These are phyloP conservation scores for Danaus plexippus DNA, from an alignment of 1,140 invertebrate genomes.

Conservation along the genomic window DNA sequence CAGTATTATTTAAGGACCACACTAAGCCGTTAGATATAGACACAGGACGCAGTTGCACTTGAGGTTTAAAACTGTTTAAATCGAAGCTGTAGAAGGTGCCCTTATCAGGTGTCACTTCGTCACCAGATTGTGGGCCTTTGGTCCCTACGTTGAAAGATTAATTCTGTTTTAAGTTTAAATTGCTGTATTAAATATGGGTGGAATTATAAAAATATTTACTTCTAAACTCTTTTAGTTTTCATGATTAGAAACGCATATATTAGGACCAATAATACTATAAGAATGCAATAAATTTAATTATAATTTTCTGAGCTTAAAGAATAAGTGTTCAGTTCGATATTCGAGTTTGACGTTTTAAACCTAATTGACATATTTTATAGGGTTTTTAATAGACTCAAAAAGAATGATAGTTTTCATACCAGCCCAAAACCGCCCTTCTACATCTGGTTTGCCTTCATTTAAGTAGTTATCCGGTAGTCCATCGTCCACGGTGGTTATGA, in stretches of 20 bases:
- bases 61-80: conserved; percentile 28
- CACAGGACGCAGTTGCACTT: conserved; percentile 51
- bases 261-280: too few species aligned
- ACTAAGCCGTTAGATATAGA: conserved; percentile 81
- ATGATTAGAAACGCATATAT: too few species aligned
- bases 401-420: conserved; percentile 22
- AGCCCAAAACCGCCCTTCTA: conserved; percentile 44
- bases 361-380: too few species aligned
- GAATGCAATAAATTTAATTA: too few species aligned
- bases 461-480: conserved; percentile 50
- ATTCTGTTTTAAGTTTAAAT: background rate
- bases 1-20: conserved; percentile 78
- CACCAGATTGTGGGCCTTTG: conserved; percentile 45
- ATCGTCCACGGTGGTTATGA: conserved; percentile 38
- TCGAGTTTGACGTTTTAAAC: too few species aligned
- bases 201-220: too few species aligned
- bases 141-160: conserved; percentile 34
- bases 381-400: too few species aligned
- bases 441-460: conserved; percentile 49
- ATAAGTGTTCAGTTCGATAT: too few species aligned
- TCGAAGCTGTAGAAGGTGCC: conserved; percentile 45
- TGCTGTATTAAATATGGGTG: too few species aligned
- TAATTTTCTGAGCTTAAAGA: too few species aligned
- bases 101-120: conserved; percentile 41
- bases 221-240: too few species aligned